Evolutionary conservation across 2,113 vertebrate species (phyloP).

Genomic region (Osmerus mordax): DNA sequence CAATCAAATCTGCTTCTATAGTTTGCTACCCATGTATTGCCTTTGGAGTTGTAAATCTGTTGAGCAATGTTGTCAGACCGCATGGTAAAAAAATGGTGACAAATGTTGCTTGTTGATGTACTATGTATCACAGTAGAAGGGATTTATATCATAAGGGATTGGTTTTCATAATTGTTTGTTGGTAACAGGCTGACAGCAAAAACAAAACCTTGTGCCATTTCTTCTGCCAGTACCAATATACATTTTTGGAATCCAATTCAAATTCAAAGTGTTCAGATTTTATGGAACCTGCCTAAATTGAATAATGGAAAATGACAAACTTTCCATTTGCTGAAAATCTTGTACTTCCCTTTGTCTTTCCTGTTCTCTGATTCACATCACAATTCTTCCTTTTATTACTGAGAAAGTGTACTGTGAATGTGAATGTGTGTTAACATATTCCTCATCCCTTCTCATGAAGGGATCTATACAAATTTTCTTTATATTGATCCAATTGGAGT

Average conservation of each 20-base stretch:
- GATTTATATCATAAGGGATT: no score
- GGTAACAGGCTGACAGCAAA: not conserved
- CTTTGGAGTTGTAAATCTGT: not conserved
- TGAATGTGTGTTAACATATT: no score
- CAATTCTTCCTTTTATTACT: not conserved
- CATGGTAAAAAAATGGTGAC: not conserved
- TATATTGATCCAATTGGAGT: no score
- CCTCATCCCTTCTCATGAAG: no score
- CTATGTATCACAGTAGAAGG: no score
- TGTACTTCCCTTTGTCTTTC: not conserved
- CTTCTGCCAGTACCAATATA: no score
- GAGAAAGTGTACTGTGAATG: not conserved
- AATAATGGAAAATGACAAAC: not conserved
- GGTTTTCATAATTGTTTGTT: no score
- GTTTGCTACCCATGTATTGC: no score
- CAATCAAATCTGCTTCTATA: not conserved
- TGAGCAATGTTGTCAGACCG: no score
- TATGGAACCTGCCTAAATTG: not conserved
- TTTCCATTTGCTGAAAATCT: not conserved
- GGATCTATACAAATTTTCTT: no score
- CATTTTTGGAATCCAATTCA: not conserved
- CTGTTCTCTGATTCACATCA: not conserved
- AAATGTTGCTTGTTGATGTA: not conserved
- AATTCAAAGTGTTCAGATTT: not conserved
- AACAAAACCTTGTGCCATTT: not conserved